phyloP scores from a whole-genome alignment of 1,140 invertebrate species.

The Euglossa dilemma region DNA sequence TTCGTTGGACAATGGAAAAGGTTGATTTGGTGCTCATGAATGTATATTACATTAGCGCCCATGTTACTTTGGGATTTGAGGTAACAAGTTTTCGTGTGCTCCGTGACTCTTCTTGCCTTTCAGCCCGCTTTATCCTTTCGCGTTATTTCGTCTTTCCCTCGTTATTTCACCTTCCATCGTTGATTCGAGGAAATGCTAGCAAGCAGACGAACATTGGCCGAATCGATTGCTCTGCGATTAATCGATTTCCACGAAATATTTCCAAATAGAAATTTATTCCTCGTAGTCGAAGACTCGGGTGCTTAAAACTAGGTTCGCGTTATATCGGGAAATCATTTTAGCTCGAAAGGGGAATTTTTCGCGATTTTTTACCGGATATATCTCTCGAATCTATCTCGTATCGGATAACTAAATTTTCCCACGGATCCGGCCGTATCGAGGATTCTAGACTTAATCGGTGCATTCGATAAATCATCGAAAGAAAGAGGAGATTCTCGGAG shows the following conservation, averaged over 20 bases:
- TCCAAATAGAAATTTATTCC: not conserved
- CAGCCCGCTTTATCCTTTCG: not conserved
- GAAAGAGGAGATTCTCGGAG: not conserved
- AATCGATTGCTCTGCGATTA: not conserved
- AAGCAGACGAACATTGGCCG: not conserved
- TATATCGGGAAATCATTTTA: not conserved
- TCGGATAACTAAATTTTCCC: not conserved
- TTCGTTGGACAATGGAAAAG: slow-evolving; percentile 66
- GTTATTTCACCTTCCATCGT: not conserved
- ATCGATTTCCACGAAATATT: not conserved
- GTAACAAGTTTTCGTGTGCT: slow-evolving; percentile 60
- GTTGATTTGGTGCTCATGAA: slow-evolving; percentile 71
- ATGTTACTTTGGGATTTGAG: slow-evolving; percentile 61
- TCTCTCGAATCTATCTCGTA: not conserved
- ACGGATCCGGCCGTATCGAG: slow-evolving; percentile 28
- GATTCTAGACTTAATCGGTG: slow-evolving; percentile 38
- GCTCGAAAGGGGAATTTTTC: not conserved
- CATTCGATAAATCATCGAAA: slow-evolving; percentile 45
- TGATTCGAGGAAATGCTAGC: not conserved
- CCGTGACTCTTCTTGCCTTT: slow-evolving; percentile 42
- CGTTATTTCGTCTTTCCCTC: not conserved
- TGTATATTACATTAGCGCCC: slow-evolving; percentile 70
- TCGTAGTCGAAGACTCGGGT: not conserved
- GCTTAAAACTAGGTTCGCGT: not conserved
- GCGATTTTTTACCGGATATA: no score